These are phyloP conservation scores for Agapostemon virescens DNA, from an alignment of 2,888 invertebrate genomes.

Conservation along the genomic window DNA sequence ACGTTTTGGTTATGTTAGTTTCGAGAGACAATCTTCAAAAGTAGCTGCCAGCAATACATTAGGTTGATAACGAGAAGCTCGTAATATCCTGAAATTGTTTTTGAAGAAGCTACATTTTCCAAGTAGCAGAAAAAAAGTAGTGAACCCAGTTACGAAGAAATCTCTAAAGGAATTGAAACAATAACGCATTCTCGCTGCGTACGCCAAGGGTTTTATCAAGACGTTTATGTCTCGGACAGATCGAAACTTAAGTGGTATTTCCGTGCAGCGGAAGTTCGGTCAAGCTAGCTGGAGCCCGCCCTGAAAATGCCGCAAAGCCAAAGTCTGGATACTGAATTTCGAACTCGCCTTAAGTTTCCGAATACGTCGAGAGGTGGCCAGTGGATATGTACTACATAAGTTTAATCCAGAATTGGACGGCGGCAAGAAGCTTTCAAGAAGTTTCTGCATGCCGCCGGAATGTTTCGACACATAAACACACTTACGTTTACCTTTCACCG, in stretches of 20 bases:
- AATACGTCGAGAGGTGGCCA: conserved; percentile 53
- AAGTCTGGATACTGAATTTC: conserved; percentile 44
- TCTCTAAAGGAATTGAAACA: neutral
- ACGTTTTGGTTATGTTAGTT: too few relatives aligned
- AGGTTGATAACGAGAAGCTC: neutral
- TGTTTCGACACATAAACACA: conserved; percentile 55
- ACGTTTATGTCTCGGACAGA: conserved; percentile 27
- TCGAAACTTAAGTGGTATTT: conserved; percentile 34
- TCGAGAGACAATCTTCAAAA: too few relatives aligned
- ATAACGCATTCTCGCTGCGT: neutral
- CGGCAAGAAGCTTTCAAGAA: conserved; percentile 56
- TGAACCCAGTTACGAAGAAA: neutral
- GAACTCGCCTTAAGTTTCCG: conserved; percentile 51
- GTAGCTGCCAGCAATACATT: too few relatives aligned
- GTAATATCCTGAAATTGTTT: neutral
- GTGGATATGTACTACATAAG: conserved; percentile 54
- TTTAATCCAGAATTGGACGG: conserved; percentile 59
- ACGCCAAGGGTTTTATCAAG: conserved; percentile 15
- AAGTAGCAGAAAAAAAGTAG: neutral
- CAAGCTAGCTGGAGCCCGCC: conserved; percentile 49
- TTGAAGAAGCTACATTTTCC: neutral
- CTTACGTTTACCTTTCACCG: conserved; percentile 38
- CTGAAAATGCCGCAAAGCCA: conserved; percentile 58
- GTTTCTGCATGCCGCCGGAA: conserved; percentile 45
- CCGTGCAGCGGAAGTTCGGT: conserved; percentile 51